Conservation (phyloP, 2,888 invertebrate species). For the Serrognathus titanus region DNA sequence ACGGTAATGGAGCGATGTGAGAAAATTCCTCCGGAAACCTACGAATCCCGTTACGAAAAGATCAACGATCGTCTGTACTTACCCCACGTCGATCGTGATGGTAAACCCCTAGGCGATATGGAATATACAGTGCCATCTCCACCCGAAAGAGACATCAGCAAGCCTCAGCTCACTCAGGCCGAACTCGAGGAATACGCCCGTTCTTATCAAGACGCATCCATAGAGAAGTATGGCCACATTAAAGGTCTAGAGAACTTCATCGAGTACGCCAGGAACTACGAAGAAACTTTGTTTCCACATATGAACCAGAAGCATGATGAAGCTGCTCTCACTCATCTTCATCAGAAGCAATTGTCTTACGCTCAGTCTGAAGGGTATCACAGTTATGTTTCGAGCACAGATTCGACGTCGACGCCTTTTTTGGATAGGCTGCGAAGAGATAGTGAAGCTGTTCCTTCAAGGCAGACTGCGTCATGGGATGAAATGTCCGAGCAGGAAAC, state of each 20-base stretch:
- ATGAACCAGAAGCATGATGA: constrained; percentile 45
- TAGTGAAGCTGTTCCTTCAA: constrained; percentile 53
- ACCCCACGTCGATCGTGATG: constrained; percentile 62
- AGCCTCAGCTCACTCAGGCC: constrained; percentile 56
- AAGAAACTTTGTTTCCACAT: constrained; percentile 46
- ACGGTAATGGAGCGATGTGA: constrained; percentile 69
- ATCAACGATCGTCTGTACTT: constrained; percentile 51
- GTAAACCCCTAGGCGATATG: constrained; percentile 58
- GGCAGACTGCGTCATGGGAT: constrained; percentile 47
- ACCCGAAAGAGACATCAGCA: constrained; percentile 59
- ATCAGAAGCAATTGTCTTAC: constrained; percentile 72
- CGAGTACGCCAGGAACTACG: constrained; percentile 64
- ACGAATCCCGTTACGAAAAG: constrained; percentile 52
- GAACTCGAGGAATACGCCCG: constrained; percentile 69
- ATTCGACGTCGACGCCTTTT: constrained; percentile 69
- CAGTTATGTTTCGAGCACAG: constrained; percentile 74
- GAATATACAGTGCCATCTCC: constrained; percentile 69
- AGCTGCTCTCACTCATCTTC: constrained; percentile 51
- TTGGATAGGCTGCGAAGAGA: constrained; percentile 67
- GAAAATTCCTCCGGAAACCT: constrained; percentile 58
- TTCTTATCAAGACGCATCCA: constrained; percentile 52
- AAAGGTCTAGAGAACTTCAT: constrained; percentile 60
- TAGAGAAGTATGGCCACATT: constrained; percentile 40
- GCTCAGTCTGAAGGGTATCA: constrained; percentile 79
- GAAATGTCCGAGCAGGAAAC: constrained; percentile 39